A percentile compares a stretch with the other conserved stretches of the same genome.
Evolutionary conservation across 2,797 vertebrate species (phyloP).

Genomic region (Lepus oiostolus): DNA sequence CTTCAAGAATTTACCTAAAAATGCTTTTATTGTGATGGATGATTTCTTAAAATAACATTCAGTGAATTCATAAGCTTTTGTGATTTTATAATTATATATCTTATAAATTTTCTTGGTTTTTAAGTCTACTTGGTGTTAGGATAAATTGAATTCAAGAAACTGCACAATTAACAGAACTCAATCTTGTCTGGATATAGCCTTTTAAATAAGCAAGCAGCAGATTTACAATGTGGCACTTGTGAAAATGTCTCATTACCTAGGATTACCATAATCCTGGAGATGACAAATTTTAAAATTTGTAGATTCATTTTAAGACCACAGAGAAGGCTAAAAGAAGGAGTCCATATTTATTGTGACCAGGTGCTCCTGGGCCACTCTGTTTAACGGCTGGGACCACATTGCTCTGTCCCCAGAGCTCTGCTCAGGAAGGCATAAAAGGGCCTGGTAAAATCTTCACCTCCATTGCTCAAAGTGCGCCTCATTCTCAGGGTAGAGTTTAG

Average conservation of each 20-base stretch:
- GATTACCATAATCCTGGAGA: conserved; percentile 84
- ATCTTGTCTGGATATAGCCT: conserved; percentile 58
- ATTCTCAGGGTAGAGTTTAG: conserved; percentile 82
- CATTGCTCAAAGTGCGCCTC: conserved; percentile 80
- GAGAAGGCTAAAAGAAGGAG: conserved; percentile 76
- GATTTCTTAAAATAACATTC: conserved; percentile 69
- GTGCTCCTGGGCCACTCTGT: conserved; percentile 76
- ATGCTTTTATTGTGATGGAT: conserved; percentile 60
- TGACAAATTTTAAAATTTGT: conserved; percentile 76
- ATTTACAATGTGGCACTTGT: conserved; percentile 75
- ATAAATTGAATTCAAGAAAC: conserved; percentile 76
- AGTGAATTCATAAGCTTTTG: conserved; percentile 81
- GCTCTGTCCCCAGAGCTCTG: conserved; percentile 80
- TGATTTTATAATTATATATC: conserved; percentile 75
- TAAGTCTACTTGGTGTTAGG: conserved; percentile 77
- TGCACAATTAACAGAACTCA: conserved; percentile 82
- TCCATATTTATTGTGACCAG: conserved; percentile 81
- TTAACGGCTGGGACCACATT: conserved; percentile 80
- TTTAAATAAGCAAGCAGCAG: conserved; percentile 66
- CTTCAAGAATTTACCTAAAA: conserved; percentile 43
- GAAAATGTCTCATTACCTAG: conserved; percentile 81
- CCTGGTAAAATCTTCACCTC: conserved; percentile 86
- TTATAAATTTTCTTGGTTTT: conserved; percentile 82
- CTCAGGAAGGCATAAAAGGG: conserved; percentile 84
- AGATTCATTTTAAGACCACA: conserved; percentile 82